Evolutionary conservation across 2,797 vertebrate species (phyloP).

Genomic region (Myotis vivesi): DNA sequence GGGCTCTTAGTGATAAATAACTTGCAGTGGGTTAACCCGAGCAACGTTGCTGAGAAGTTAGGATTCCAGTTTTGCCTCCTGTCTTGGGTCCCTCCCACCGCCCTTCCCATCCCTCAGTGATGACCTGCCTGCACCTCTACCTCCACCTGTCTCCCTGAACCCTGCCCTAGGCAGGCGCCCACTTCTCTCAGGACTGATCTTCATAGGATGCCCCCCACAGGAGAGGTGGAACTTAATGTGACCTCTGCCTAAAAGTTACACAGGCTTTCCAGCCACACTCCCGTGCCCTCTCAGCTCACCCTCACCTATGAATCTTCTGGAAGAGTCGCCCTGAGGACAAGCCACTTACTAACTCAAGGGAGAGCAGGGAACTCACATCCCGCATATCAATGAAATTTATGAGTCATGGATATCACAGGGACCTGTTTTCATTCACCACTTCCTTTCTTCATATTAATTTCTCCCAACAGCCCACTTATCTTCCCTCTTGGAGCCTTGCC

Average conservation of each 20-base stretch:
- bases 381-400: constrained; percentile 40
- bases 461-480: constrained; percentile 77
- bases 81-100: background rate
- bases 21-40: background rate
- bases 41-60: background rate
- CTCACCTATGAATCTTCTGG: background rate
- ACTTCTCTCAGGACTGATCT: background rate
- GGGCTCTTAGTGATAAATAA: background rate
- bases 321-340: constrained; percentile 47
- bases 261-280: background rate
- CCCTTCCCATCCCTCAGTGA: background rate
- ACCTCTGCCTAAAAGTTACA: background rate
- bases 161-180: background rate
- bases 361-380: background rate
- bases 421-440: constrained; percentile 73
- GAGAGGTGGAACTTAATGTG: background rate
- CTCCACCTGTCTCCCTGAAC: background rate
- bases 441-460: constrained; percentile 73
- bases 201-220: background rate
- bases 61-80: background rate
- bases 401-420: constrained; percentile 68
- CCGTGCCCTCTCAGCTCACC: accelerated
- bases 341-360: constrained; percentile 7
- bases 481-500: constrained; percentile 72
- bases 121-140: background rate